A percentile compares a stretch with the other conserved stretches of the same genome.
These are phyloP conservation scores for Porites australiensis DNA, from an alignment of 64 coral and sea anemone species.

Conservation along the genomic window DNA sequence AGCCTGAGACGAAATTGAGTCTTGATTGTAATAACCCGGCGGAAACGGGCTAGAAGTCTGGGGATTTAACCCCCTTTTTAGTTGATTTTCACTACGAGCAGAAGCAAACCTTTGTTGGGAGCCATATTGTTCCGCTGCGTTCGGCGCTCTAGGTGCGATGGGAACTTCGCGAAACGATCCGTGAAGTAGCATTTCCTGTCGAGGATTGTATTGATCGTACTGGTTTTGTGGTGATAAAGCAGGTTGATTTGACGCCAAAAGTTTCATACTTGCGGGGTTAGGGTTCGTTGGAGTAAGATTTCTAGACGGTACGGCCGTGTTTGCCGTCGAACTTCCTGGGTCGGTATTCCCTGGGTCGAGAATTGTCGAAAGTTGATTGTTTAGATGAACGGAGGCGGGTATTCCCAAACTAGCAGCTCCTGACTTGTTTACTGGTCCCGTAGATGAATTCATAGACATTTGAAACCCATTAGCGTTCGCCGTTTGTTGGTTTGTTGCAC, in stretches of 20 bases:
- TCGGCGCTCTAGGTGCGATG: conserved; percentile 74
- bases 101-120: conserved; percentile 80
- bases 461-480: conserved; percentile 73
- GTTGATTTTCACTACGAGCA: conserved; percentile 70
- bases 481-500: conserved; percentile 48
- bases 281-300: conserved; percentile 41
- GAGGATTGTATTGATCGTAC: conserved; percentile 56
- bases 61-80: conserved; percentile 73
- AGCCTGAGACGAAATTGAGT: conserved; percentile 53
- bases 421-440: conserved; percentile 59
- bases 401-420: conserved; percentile 24
- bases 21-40: conserved; percentile 63
- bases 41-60: conserved; percentile 64
- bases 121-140: conserved; percentile 76
- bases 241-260: conserved; percentile 52
- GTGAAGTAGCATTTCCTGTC: conserved; percentile 72
- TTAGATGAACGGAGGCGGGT: conserved; percentile 35
- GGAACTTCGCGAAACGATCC: conserved; percentile 61
- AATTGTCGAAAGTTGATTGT: conserved; percentile 63
- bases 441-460: conserved; percentile 55
- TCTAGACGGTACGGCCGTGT: conserved; percentile 40
- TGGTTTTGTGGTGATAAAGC: conserved; percentile 41
- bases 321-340: conserved; percentile 45
- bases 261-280: conserved; percentile 52
- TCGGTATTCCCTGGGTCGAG: not conserved